Evolutionary conservation across 2,113 vertebrate species (phyloP), one percentile per base, ranked within the genome.

Genomic region (Perca flavescens): DNA sequence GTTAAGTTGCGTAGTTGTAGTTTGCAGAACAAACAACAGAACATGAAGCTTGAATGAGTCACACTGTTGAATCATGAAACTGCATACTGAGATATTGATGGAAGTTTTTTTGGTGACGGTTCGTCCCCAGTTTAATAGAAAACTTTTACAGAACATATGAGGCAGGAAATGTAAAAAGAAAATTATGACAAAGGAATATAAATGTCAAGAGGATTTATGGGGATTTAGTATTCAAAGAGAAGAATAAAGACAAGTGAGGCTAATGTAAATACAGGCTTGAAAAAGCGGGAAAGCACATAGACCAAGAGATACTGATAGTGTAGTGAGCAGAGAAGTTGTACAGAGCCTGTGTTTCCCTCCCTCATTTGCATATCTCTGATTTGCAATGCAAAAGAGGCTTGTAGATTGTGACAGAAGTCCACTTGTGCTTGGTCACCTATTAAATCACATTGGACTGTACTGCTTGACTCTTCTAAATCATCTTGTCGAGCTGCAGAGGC

Each of bases 311-410:
- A 70, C 47, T 57, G 43, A 76, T 14, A 80, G 70, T 52, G 57
- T 46, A 65, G 54, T 31, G 70, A 70, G 77, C 34, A 68, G 34
- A 85, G 50, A 61, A 49, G 28, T 61, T n/a, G 1, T 16, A n/a
- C 60, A 80, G 28, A 25, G 73, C 28, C 49, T 72, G 70, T 72
- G 70, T 75, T 52, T 36, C 54, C 46, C 67, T 78, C n/a, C 49
- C 76, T 79, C 31, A 83, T 94, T 94, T 94, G 85, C 90, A 91
- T 92, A 60, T 66, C 6, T 82, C 58, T 56, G 25, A 84, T 93
- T 94, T 93, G 89, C 93, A 90, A 77, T 84, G 88, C 89, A 94
- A 94, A 93, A 76, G 15, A 70, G 46, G 15, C 31, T 64, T 4
- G 56, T 69, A 76, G 83, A 88, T 86, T 77, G 60, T 74, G 74